Conservation (phyloP, 2,113 vertebrate species). For the Gambusia affinis region DNA sequence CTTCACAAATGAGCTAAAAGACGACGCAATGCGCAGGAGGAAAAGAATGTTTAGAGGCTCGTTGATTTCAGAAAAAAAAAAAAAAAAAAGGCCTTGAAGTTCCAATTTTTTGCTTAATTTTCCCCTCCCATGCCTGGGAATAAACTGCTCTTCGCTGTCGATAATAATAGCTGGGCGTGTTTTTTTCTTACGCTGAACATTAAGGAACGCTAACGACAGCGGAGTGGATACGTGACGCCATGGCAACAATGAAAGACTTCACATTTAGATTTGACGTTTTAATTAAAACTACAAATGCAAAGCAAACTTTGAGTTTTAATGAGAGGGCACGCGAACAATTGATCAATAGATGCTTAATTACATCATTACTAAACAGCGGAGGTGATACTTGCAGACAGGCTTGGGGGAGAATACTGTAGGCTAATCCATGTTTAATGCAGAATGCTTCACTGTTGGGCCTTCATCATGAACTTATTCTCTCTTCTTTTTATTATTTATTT, state of each 20-base stretch:
- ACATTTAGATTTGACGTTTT: slow-evolving; percentile 4
- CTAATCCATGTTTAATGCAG: not conserved
- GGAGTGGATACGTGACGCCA: slow-evolving; percentile 18
- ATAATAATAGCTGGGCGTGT: not conserved
- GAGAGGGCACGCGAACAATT: not conserved
- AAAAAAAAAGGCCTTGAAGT: not conserved
- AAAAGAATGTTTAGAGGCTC: slow-evolving; percentile 23
- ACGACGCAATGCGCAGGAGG: slow-evolving; percentile 18
- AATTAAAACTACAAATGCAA: not conserved
- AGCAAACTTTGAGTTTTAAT: not conserved
- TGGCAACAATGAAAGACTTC: slow-evolving; percentile 16
- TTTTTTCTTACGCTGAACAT: not conserved
- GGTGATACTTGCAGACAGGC: not conserved
- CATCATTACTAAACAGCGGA: not conserved
- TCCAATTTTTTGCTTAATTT: slow-evolving; percentile 2
- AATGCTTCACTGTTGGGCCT: not conserved
- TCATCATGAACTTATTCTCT: not conserved
- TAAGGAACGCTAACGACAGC: not conserved
- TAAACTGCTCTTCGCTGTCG: not conserved
- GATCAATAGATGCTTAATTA: not conserved
- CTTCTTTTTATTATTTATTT: too few relatives aligned
- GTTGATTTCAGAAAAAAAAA: slow-evolving; percentile 24
- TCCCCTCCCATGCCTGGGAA: not conserved
- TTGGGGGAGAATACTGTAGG: not conserved
- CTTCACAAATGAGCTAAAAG: slow-evolving; percentile 55